phyloP scores from a whole-genome alignment of 2,113 vertebrate species.

The Cardinalis cardinalis region DNA sequence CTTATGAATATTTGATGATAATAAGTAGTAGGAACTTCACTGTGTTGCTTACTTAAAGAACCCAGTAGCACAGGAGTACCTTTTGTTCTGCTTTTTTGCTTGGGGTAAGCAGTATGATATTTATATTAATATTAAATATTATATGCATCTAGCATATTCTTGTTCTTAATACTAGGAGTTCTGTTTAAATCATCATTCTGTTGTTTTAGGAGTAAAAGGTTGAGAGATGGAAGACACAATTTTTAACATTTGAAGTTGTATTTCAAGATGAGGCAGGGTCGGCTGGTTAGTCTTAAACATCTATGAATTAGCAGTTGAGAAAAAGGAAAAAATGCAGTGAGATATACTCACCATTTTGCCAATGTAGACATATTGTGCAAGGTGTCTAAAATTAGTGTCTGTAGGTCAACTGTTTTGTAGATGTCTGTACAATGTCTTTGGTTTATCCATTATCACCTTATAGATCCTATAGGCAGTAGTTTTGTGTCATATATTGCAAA shows the following conservation, averaged over 20 bases:
- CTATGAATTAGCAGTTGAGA: background rate
- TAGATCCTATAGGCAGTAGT: background rate
- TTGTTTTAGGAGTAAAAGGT: background rate
- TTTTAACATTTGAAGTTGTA: background rate
- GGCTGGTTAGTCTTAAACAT: background rate
- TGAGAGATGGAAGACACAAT: background rate
- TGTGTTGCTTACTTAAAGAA: background rate
- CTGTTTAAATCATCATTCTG: background rate
- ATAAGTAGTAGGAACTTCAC: slow-evolving; percentile 21
- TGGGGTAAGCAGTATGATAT: background rate
- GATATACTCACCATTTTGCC: background rate
- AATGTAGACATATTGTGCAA: background rate
- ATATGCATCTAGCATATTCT: background rate
- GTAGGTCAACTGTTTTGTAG: background rate
- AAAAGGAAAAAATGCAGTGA: background rate
- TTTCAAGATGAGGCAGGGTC: background rate
- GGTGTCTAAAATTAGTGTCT: background rate
- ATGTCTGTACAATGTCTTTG: background rate
- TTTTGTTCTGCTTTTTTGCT: background rate
- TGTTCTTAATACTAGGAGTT: background rate
- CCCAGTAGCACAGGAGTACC: background rate
- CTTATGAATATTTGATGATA: slow-evolving; percentile 42
- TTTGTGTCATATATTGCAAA: background rate
- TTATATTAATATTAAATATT: background rate
- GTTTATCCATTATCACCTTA: background rate